Base-by-base conservation (phyloP, 2,888 invertebrate species). In the Melinaea marsaeus region DNA sequence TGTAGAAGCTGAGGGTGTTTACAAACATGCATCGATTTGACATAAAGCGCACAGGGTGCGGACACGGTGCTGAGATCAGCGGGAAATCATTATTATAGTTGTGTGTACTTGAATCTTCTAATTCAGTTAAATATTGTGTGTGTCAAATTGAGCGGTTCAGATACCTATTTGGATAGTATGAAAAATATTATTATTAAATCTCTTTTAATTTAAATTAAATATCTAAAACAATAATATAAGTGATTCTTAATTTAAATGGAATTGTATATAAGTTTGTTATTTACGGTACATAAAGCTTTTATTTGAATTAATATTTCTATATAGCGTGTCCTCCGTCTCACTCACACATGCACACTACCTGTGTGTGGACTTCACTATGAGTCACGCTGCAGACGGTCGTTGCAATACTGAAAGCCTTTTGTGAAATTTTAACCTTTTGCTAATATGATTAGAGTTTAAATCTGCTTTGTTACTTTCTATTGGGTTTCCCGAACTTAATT, bases 21-120 rank as follows among this genome's bases (percentile, higher is more conserved):
- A 88, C 88, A 86, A 90, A 90, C 90, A 90, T 83, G 86, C 90
- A 90, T 90, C 90, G 90, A 90, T 90, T 90, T 89, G 89, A 85
- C 90, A 90, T 90, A 90, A 90, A 90, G 68, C 69, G 62, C 55
- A 58, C 42, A 58, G 63, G 51, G 45, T 57, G 4, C 11, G 35
- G 61, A 13, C 37, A 7, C 47, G 33, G 37, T 34, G 62, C 13
- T 37, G 55, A 13, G 37, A 45, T 42, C 55, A 56, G n/a, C 37
- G 62, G 58, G 57, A 58, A 42, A 48, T 22, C 6, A 3, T n/a
- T 42, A 42, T 58, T 59, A 56, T 22, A 3, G 11, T 33, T 37
- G 60, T 57, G 32, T 45, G 37, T 48, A 37, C 51, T 62, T 55
- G 58, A 42, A 56, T 58, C 45, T 56, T 55, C 46, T 13, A 37